Conservation (phyloP, 2,888 invertebrate species). For the Leptinotarsa peninsularis region DNA sequence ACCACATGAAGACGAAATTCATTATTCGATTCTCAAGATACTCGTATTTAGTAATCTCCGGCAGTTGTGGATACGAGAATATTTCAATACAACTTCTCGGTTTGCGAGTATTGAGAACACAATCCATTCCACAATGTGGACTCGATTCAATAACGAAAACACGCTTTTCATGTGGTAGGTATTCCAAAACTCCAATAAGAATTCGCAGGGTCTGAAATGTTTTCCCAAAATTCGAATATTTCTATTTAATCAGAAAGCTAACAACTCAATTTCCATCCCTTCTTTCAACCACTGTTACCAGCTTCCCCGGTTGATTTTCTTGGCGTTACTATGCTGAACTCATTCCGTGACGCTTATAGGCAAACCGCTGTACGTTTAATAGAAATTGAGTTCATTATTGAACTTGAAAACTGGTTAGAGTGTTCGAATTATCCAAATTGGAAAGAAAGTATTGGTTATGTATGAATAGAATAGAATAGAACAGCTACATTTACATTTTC, state of each 20-base stretch:
- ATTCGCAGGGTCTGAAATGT: neutral
- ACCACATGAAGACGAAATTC: too few relatives aligned
- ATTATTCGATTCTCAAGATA: too few relatives aligned
- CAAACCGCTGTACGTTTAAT: constrained; percentile 55
- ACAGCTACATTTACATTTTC: too few relatives aligned
- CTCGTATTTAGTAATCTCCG: too few relatives aligned
- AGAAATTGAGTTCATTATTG: constrained; percentile 57
- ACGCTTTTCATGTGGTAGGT: neutral
- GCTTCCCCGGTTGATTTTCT: constrained; percentile 50
- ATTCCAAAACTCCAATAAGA: neutral
- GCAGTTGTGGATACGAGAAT: neutral
- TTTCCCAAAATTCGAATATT: constrained; percentile 9
- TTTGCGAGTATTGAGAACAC: neutral
- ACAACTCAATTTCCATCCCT: constrained; percentile 5
- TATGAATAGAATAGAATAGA: neutral
- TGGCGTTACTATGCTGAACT: constrained; percentile 52
- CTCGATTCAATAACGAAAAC: neutral
- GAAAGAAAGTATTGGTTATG: constrained; percentile 23
- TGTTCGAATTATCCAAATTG: constrained; percentile 41
- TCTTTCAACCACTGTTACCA: constrained; percentile 29
- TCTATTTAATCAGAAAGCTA: constrained; percentile 1
- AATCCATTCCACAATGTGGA: neutral
- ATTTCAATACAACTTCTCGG: neutral
- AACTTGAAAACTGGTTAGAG: constrained; percentile 44
- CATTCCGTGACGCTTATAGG: constrained; percentile 51